phyloP scores from a whole-genome alignment of 2,113 vertebrate genomes.

The Rhinoderma darwinii region DNA sequence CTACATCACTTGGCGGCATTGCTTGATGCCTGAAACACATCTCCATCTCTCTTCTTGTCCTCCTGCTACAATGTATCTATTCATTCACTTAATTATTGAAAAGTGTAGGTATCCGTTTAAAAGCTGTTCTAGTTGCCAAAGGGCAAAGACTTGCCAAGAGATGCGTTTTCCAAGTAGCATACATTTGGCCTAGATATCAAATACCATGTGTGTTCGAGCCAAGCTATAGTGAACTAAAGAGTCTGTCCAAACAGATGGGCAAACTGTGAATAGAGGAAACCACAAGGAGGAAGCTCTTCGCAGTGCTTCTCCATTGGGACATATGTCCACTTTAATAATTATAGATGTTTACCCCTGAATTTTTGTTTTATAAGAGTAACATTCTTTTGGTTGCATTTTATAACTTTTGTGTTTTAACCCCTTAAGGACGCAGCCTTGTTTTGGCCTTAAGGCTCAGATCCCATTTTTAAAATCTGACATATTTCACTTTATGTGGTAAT shows the following conservation, averaged over 20 bases:
- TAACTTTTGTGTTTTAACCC: too few species aligned
- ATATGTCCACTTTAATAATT: not conserved
- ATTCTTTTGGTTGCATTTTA: not conserved
- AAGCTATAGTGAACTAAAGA: constrained; percentile 1
- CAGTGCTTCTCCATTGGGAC: not conserved
- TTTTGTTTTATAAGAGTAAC: not conserved
- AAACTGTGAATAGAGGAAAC: not conserved
- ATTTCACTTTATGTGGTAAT: too few species aligned
- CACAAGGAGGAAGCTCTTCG: not conserved
- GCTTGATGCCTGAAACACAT: not conserved
- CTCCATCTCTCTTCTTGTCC: not conserved
- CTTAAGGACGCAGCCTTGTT: too few species aligned
- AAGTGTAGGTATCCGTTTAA: constrained; percentile 22
- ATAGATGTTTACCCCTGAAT: not conserved
- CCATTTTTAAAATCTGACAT: too few species aligned
- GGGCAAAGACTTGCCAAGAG: constrained; percentile 1
- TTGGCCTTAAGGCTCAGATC: too few species aligned
- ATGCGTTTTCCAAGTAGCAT: not conserved
- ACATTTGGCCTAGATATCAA: not conserved
- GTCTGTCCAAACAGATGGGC: constrained; percentile 46
- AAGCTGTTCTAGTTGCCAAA: constrained; percentile 14
- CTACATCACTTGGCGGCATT: not conserved
- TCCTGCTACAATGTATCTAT: not conserved
- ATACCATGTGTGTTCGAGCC: not conserved
- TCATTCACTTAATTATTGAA: constrained; percentile 33